Conservation (phyloP, 2,797 vertebrate genomes). For the Spheniscus humboldti region DNA sequence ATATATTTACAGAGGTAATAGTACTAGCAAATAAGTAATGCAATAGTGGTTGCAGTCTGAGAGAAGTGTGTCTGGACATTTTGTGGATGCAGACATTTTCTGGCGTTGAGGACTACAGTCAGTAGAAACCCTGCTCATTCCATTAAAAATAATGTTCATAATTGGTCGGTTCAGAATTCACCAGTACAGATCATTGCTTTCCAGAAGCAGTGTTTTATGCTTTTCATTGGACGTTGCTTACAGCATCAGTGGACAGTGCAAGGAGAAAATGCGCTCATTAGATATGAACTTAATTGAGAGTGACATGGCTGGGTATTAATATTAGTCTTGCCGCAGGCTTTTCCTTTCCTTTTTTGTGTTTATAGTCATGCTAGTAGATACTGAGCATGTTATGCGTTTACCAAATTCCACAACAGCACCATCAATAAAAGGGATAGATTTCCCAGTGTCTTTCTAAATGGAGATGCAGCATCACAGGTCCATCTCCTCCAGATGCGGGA, state of each 20-base stretch:
- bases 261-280: slow-evolving; percentile 64
- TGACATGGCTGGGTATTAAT: slow-evolving; percentile 67
- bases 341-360: slow-evolving; percentile 28
- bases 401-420: background rate
- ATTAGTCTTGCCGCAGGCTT: slow-evolving; percentile 57
- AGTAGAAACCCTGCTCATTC: background rate
- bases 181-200: slow-evolving; percentile 65
- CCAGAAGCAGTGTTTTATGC: slow-evolving; percentile 37
- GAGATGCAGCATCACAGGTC: background rate
- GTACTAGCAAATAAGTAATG: background rate
- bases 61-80: background rate
- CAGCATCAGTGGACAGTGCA: slow-evolving; percentile 56
- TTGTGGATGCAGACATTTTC: slow-evolving; percentile 23
- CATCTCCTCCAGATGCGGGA: background rate
- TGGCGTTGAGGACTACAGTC: background rate
- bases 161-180: slow-evolving; percentile 32
- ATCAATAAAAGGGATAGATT: background rate
- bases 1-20: background rate
- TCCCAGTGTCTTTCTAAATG: background rate
- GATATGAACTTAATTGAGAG: slow-evolving; percentile 61
- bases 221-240: slow-evolving; percentile 63
- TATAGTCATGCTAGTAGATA: slow-evolving; percentile 2
- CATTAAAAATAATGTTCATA: slow-evolving; percentile 39
- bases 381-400: background rate
- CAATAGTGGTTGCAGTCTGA: background rate